Conservation (phyloP, 2,113 vertebrate species). For the Silurus meridionalis region DNA sequence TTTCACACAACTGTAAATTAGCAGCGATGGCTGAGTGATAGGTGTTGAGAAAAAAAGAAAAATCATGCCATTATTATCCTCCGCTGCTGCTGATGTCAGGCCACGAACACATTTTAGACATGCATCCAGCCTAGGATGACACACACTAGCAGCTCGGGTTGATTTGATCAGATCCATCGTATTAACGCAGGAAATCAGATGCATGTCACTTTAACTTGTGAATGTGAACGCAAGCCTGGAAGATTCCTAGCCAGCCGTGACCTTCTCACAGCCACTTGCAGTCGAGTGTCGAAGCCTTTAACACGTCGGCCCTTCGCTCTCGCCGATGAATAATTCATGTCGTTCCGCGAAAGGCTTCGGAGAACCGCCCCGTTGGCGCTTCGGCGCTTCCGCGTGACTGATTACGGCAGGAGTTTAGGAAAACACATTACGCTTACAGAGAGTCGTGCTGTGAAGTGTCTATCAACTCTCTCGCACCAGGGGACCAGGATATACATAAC, state of each 20-base stretch:
- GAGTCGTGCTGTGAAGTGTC: background rate
- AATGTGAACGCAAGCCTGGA: background rate
- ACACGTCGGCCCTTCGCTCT: background rate
- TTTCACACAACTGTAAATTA: too few species aligned
- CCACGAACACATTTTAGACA: background rate
- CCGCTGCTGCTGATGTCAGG: background rate
- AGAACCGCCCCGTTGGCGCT: background rate
- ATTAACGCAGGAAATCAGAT: background rate
- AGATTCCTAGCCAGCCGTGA: background rate
- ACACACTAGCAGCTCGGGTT: background rate
- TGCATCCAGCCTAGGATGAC: background rate
- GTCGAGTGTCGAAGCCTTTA: slow-evolving; percentile 2
- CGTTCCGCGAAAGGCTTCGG: background rate
- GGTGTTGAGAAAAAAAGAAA: background rate
- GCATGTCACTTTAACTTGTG: background rate
- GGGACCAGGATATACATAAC: background rate
- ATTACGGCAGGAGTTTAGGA: background rate
- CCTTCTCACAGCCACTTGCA: slow-evolving; percentile 11
- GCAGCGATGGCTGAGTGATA: too few species aligned
- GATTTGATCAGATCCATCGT: background rate
- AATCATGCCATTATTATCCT: background rate
- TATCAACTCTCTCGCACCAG: background rate
- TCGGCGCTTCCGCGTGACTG: background rate
- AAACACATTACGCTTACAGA: background rate
- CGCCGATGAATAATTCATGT: slow-evolving; percentile 13